Conservation (phyloP, 2,113 vertebrate genomes). For the Microcebus tavaratra region DNA sequence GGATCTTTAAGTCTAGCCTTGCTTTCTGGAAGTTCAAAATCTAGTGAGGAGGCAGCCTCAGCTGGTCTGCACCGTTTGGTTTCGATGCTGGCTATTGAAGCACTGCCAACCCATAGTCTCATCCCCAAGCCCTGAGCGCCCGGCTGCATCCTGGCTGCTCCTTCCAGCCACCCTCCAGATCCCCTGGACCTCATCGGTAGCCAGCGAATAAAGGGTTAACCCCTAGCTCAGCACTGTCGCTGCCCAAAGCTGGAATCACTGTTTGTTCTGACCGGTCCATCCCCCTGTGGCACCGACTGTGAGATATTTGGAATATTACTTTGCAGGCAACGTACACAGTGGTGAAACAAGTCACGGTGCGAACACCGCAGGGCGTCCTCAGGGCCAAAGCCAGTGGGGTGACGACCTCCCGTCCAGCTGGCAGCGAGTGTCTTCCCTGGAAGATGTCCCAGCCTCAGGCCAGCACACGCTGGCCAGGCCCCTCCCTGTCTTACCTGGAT, state of each 20-base stretch:
- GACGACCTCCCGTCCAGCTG: accelerated
- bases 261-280: not conserved
- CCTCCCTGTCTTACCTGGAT: not conserved
- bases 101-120: not conserved
- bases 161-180: too few species aligned
- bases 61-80: not conserved
- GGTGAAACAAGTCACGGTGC: not conserved
- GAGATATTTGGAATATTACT: not conserved
- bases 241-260: not conserved
- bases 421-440: not conserved
- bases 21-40: not conserved
- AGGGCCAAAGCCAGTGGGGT: not conserved
- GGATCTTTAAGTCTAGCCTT: not conserved
- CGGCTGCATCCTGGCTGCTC: too few species aligned
- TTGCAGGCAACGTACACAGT: not conserved
- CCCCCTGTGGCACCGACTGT: not conserved
- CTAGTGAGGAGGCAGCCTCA: not conserved
- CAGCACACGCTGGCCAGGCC: accelerated
- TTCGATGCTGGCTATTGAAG: not conserved
- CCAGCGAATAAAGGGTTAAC: not conserved
- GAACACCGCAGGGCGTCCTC: too few species aligned
- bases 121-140: too few species aligned
- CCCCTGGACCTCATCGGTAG: too few species aligned
- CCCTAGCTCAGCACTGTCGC: too few species aligned
- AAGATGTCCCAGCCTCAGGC: not conserved